A percentile compares a stretch with the other conserved stretches of the same genome.
phyloP scores from a whole-genome alignment of 2,797 vertebrate genomes.

The Rhyacichthys aspro region DNA sequence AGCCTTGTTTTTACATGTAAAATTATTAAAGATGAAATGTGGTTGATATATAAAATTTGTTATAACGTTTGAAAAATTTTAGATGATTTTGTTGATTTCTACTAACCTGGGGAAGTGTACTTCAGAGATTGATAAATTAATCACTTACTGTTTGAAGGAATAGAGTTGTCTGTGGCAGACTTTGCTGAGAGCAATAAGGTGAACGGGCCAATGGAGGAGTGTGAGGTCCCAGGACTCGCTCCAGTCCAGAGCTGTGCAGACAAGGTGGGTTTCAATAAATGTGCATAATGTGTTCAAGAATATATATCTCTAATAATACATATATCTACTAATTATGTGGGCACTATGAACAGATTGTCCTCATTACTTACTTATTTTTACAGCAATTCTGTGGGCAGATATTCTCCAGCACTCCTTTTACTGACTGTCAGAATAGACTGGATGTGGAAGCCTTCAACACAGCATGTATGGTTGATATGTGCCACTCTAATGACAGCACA shows the following conservation, averaged over 20 bases:
- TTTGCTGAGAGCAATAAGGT: conserved; percentile 80
- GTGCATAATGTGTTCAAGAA: not conserved
- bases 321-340: no score
- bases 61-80: not conserved
- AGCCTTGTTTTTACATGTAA: no score
- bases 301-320: no score
- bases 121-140: no score
- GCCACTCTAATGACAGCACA: conserved; percentile 34
- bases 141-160: conserved; percentile 69
- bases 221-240: conserved; percentile 59
- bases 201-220: conserved; percentile 76
- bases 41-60: no score
- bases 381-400: conserved; percentile 74
- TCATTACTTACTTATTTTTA: not conserved
- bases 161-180: conserved; percentile 52
- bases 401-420: conserved; percentile 66
- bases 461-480: conserved; percentile 73
- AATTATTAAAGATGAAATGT: no score
- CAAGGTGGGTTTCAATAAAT: conserved; percentile 48
- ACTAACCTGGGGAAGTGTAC: not conserved
- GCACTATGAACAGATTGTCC: no score
- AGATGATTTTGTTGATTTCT: not conserved
- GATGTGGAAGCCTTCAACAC: conserved; percentile 58
- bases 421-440: conserved; percentile 60
- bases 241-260: conserved; percentile 45